Conservation (phyloP, 2,797 vertebrate genomes). For the Zalophus californianus region DNA sequence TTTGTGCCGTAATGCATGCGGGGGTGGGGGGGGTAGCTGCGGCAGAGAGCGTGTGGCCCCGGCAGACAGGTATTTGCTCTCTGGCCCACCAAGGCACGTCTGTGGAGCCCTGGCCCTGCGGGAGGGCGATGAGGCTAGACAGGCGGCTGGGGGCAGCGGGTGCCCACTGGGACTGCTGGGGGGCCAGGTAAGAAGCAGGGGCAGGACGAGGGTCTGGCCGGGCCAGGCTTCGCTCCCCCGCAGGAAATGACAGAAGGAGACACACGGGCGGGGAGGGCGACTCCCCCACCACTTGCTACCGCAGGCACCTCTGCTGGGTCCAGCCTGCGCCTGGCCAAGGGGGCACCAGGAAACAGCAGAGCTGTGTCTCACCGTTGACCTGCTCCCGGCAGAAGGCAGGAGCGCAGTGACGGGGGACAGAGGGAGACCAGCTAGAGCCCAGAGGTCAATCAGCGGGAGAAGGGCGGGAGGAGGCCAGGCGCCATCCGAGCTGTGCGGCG, state of each 20-base stretch:
- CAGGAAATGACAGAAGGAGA: not conserved
- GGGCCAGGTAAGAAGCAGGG: not conserved
- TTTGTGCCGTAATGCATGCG: rapidly evolving
- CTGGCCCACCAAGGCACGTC: not conserved
- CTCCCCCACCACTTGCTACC: rapidly evolving
- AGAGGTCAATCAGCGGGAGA: rapidly evolving
- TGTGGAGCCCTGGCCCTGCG: not conserved
- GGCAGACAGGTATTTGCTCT: not conserved
- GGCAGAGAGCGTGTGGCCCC: rapidly evolving
- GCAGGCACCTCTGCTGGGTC: not conserved
- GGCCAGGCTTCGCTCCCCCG: not conserved
- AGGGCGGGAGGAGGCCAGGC: rapidly evolving
- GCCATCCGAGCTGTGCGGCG: rapidly evolving
- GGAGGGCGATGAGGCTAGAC: rapidly evolving
- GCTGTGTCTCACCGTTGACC: rapidly evolving
- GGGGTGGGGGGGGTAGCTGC: rapidly evolving
- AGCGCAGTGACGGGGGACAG: rapidly evolving
- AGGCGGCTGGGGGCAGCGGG: rapidly evolving
- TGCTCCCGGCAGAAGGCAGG: rapidly evolving
- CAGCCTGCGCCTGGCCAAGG: rapidly evolving
- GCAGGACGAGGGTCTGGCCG: not conserved
- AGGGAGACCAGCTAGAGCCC: rapidly evolving
- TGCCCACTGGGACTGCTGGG: rapidly evolving
- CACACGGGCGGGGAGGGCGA: rapidly evolving
- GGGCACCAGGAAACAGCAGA: rapidly evolving